These are phyloP conservation scores for Rhabdomys dilectus DNA, from an alignment of 2,113 vertebrate species.

Conservation along the genomic window DNA sequence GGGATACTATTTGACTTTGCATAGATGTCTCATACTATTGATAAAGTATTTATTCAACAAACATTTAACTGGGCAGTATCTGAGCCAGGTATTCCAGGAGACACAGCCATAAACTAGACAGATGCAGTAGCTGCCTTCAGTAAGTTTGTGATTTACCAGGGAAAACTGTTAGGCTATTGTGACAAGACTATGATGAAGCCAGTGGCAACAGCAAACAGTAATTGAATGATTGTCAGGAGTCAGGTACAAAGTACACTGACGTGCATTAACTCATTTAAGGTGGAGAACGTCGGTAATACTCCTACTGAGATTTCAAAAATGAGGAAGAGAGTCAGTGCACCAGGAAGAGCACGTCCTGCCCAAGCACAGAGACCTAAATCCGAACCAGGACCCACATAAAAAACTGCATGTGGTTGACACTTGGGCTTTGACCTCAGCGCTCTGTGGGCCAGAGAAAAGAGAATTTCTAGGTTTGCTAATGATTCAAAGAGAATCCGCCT, in stretches of 20 bases:
- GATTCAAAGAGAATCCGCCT: not conserved
- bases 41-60: conserved; percentile 26
- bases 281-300: not conserved
- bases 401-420: no score
- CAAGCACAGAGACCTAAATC: not conserved
- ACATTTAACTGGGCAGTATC: not conserved
- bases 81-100: not conserved
- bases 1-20: conserved; percentile 16
- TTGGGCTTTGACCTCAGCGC: not conserved
- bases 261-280: not conserved
- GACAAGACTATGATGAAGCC: not conserved
- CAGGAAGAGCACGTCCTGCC: not conserved
- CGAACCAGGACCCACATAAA: not conserved
- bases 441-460: not conserved
- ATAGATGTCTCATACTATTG: not conserved
- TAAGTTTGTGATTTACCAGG: conserved; percentile 1
- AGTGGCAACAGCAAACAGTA: not conserved
- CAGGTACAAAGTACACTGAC: not conserved
- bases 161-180: not conserved
- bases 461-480: not conserved
- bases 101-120: not conserved
- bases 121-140: not conserved
- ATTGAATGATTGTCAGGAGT: not conserved
- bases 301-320: not conserved
- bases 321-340: not conserved